A percentile compares a stretch with the other conserved stretches of the same genome.
Conservation (phyloP, 2,797 vertebrate species). For the Arrhamphus sclerolepis region DNA sequence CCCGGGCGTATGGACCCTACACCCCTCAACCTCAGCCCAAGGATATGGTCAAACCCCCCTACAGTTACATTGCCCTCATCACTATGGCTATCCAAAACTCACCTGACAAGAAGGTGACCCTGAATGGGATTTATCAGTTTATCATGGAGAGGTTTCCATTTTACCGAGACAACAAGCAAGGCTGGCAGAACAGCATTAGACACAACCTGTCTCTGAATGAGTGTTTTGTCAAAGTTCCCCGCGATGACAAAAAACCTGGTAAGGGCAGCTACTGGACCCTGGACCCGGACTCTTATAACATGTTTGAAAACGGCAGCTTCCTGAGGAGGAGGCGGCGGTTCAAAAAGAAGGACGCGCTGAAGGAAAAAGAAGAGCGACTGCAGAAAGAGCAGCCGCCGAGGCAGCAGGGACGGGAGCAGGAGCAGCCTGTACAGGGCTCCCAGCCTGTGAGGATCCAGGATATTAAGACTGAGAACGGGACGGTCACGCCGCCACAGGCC, state of each 20-base stretch:
- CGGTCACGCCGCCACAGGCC: conserved; percentile 89
- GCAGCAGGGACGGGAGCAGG: conserved; percentile 79
- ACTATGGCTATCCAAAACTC: conserved; percentile 96
- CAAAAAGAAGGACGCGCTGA: conserved; percentile 95
- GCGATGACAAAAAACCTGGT: conserved; percentile 93
- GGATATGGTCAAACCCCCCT: conserved; percentile 96
- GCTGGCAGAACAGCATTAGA: conserved; percentile 93
- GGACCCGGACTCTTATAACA: conserved; percentile 96
- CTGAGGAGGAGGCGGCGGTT: conserved; percentile 90
- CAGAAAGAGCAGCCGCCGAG: conserved; percentile 83
- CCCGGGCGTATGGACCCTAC: conserved; percentile 89
- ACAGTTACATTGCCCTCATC: conserved; percentile 94
- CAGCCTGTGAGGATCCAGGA: conserved; percentile 92
- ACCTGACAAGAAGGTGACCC: conserved; percentile 94
- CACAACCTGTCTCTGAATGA: conserved; percentile 94
- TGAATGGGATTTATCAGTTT: conserved; percentile 97
- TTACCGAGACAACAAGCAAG: conserved; percentile 94
- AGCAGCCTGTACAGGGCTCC: conserved; percentile 76
- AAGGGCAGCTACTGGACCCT: conserved; percentile 96
- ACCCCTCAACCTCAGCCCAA: conserved; percentile 91
- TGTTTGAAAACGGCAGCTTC: conserved; percentile 97
- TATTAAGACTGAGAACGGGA: conserved; percentile 95
- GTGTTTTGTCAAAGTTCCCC: conserved; percentile 93
- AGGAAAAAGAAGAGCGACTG: conserved; percentile 92
- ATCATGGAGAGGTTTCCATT: conserved; percentile 97